Base-by-base conservation (phyloP, 2,888 invertebrate genomes). In the Torymus texanus region DNA sequence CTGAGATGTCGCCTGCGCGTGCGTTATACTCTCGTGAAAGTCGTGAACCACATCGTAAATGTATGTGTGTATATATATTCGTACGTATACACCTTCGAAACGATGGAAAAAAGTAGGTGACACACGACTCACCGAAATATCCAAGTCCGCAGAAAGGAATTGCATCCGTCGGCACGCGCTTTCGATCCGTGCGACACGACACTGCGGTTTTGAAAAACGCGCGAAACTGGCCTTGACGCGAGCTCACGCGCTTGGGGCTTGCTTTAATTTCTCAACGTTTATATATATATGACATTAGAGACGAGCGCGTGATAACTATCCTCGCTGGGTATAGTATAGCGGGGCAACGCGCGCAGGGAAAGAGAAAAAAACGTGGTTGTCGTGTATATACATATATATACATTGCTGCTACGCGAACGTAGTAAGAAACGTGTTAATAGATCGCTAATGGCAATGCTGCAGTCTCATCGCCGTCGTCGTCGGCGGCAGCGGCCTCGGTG, bases 191-290 rank as follows among this genome's bases (percentile, higher is more conserved):
- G 29, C 29, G 29, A 29, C 29, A 29, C 29, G 29, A 29, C 29
- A 29, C 29, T 29, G 66, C 51, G 61, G 61, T 61, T 59, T 55
- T 12, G 56, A 56, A 12, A 50, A 74, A 58, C 3, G 53, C 62
- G 53, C n/a, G 62, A 56, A 68, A 29, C 55, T 53, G 72, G 55
- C 72, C 72, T 72, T 72, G 72, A 55, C 63, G 59, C 41, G 29
- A 29, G 29, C 5, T 5, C 29, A n/a, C n/a, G n/a, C n/a, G n/a
- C n/a, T n/a, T 5, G 29, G 24, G 29, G 59, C 58, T 65, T 14
- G 70, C 70, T 50, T 70, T 50, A 72, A 72, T 62, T 72, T 72
- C 61, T 72, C n/a, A 62, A 75, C 67, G 24, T 59, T 50, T 21
- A 5, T 5, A 5, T n/a, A 5, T 5, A 5, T 21, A n/a, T 62